Base-by-base conservation (phyloP, 1,140 invertebrate species). In the Drosophila guanche region DNA sequence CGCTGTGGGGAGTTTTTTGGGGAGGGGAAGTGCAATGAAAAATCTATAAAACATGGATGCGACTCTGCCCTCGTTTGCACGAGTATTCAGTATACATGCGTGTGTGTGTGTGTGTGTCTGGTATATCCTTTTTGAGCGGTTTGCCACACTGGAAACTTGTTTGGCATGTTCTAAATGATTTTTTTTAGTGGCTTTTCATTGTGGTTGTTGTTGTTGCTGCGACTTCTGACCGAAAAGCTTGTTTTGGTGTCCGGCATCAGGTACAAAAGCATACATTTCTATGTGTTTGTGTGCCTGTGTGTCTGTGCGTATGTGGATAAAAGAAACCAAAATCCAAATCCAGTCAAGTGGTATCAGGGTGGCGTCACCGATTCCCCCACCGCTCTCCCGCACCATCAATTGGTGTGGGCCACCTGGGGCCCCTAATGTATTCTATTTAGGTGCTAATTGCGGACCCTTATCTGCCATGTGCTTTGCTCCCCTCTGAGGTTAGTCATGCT, bases 111-210 rank as follows among this genome's bases (percentile, higher is more conserved):
- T 47, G 22, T 50, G 40, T 50, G 60, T 55, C 55, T 55, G 61
- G 62, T 65, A 86, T 85, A 77, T 85, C 80, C 80, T 85, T 85
- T 85, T 85, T 70, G 66, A 85, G 80, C 81, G 68, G 68, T 59
- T 63, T 58, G 65, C 69, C 54, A 50, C 62, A 60, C 52, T 73
- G 72, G 58, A 88, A 85, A 86, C 81, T 86, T 83, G 81, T 86
- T 86, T 86, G 83, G 74, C 78, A 63, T 86, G 81, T 86, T 86
- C 81, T 86, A 88, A 88, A 79, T 60, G 75, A 67, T 67, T 75
- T 83, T 67, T 74, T 77, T 79, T 83, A 79, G 60, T 61, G 63
- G 68, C 51, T 68, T 69, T 69, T 69, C 62, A 58, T 71, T 76
- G 70, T 79, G 80, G 47, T 50, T 61, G 20, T 61, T 73, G 8